These are phyloP conservation scores for Liopterus haemorrhoidalis DNA, from an alignment of 2,888 invertebrate species.

Conservation along the genomic window DNA sequence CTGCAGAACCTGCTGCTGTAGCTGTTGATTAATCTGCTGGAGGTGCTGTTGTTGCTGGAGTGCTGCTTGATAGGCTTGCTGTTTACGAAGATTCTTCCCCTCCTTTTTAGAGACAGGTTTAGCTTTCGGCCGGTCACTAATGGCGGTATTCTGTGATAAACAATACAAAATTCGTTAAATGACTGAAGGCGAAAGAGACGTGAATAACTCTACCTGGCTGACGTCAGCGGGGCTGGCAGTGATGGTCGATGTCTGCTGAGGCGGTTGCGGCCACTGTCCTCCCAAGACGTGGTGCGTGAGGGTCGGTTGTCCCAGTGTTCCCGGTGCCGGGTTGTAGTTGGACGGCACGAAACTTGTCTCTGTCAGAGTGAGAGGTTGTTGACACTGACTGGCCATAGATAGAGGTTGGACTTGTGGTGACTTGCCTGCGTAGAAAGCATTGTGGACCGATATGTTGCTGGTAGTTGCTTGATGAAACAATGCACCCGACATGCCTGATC, in stretches of 20 bases:
- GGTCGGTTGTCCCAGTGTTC: conserved; percentile 37
- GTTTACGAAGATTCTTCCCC: conserved; percentile 65
- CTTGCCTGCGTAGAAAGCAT: conserved; percentile 45
- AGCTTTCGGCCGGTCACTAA: conserved; percentile 78
- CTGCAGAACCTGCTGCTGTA: conserved; percentile 31
- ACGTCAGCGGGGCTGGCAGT: conserved; percentile 47
- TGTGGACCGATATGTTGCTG: conserved; percentile 44
- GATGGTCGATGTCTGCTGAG: conserved; percentile 25
- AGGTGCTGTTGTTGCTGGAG: conserved; percentile 45
- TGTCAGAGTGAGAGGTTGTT: conserved; percentile 35
- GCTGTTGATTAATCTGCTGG: conserved; percentile 37
- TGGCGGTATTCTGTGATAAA: conserved; percentile 58
- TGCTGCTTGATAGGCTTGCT: conserved; percentile 42
- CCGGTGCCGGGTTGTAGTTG: conserved; percentile 44
- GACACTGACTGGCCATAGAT: conserved; percentile 37
- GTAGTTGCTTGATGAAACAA: conserved; percentile 42
- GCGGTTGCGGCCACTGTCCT: conserved; percentile 46
- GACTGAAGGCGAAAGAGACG: not conserved
- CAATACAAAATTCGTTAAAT: conserved; percentile 18
- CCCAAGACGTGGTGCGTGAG: conserved; percentile 50
- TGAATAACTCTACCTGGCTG: conserved; percentile 44
- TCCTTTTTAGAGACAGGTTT: conserved; percentile 77
- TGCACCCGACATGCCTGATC: conserved; percentile 44
- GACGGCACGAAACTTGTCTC: conserved; percentile 12
- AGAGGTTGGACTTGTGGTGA: conserved; percentile 25